These are phyloP conservation scores for Rhopalosiphum nymphaeae DNA, from an alignment of 2,888 invertebrate genomes.

Conservation along the genomic window DNA sequence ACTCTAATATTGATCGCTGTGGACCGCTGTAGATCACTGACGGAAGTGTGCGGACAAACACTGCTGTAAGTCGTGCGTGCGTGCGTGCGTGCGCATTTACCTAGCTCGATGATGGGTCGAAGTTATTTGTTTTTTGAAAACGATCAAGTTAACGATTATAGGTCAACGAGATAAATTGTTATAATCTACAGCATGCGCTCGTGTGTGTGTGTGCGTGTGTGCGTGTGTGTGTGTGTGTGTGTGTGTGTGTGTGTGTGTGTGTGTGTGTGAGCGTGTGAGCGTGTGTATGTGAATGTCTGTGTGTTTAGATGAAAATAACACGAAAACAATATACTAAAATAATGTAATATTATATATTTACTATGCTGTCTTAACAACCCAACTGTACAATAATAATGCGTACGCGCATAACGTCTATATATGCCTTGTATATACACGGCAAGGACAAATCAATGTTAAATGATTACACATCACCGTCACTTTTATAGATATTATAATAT, in stretches of 20 bases:
- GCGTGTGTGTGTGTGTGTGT: not conserved
- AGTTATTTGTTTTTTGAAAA: not conserved
- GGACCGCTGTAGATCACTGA: not conserved
- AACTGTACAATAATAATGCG: not conserved
- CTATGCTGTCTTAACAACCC: not conserved
- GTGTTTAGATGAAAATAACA: not conserved
- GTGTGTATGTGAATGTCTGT: not conserved
- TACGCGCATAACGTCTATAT: not conserved
- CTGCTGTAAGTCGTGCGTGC: not conserved
- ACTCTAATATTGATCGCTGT: not conserved
- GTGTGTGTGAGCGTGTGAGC: not conserved
- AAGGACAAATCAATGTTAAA: conserved; percentile 4
- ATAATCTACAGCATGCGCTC: not conserved
- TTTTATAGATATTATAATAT: no score
- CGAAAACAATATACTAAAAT: not conserved
- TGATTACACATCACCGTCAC: not conserved
- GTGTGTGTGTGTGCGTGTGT: not conserved
- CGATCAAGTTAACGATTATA: not conserved
- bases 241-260: not conserved
- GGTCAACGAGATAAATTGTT: not conserved
- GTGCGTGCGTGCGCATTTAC: not conserved
- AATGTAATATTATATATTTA: not conserved
- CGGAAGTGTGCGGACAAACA: not conserved
- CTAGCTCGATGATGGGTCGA: not conserved
- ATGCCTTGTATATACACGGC: not conserved